These are phyloP conservation scores for Camponotus pennsylvanicus DNA, from an alignment of 1,140 invertebrate species.

Conservation along the genomic window DNA sequence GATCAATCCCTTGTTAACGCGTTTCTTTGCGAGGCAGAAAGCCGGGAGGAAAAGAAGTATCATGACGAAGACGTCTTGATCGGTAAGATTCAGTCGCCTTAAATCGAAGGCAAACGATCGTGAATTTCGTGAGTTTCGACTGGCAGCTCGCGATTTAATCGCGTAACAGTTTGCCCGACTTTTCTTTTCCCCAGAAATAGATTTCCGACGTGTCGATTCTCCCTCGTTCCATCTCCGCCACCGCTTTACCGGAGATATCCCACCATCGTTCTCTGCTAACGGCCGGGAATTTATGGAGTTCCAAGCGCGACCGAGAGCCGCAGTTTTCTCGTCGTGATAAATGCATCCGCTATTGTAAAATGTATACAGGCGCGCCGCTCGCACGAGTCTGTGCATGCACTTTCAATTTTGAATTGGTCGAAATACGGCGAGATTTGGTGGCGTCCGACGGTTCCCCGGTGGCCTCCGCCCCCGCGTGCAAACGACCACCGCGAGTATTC, in stretches of 20 bases:
- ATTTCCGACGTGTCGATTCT: slow-evolving; percentile 58
- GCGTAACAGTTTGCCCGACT: slow-evolving; percentile 62
- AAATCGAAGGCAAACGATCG: slow-evolving; percentile 54
- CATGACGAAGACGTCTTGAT: slow-evolving; percentile 29
- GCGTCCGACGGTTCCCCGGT: neutral
- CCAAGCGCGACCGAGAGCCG: slow-evolving; percentile 46
- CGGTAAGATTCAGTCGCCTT: slow-evolving; percentile 30
- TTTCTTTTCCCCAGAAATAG: slow-evolving; percentile 53
- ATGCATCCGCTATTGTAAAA: slow-evolving; percentile 54
- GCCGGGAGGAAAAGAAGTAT: neutral
- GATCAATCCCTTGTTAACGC: slow-evolving; percentile 47
- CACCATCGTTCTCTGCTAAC: slow-evolving; percentile 36
- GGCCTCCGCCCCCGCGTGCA: neutral
- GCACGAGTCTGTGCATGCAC: slow-evolving; percentile 36
- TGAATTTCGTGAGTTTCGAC: slow-evolving; percentile 44
- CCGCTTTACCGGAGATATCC: neutral
- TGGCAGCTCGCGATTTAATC: slow-evolving; percentile 58
- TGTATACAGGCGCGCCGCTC: slow-evolving; percentile 29
- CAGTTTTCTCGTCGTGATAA: slow-evolving; percentile 56
- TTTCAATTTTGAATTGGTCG: slow-evolving; percentile 57
- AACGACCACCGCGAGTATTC: slow-evolving; percentile 25
- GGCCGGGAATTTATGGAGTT: slow-evolving; percentile 54
- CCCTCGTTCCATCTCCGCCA: neutral
- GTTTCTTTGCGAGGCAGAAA: neutral
- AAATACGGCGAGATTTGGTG: slow-evolving; percentile 51